These are phyloP conservation scores for Brachycybe producta DNA, from an alignment of 2,888 invertebrate genomes.

Conservation along the genomic window DNA sequence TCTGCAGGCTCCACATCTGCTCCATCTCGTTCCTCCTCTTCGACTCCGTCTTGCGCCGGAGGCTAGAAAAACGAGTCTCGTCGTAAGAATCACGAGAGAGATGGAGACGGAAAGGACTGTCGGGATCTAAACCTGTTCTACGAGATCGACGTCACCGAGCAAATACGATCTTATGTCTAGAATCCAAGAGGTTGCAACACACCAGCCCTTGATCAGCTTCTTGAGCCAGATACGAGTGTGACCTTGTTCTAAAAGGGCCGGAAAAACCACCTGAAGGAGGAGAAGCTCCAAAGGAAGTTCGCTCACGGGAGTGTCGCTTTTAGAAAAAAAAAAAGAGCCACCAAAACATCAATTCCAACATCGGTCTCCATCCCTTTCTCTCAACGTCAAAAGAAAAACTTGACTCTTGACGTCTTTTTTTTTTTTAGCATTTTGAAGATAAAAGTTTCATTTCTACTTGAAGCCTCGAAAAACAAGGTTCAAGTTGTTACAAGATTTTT, in stretches of 20 bases:
- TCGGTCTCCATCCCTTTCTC: too few relatives aligned
- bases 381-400: too few relatives aligned
- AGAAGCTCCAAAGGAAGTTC: conserved; percentile 87
- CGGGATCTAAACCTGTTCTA: conserved; percentile 18
- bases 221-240: conserved; percentile 92
- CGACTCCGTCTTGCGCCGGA: conserved; percentile 3
- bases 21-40: conserved; percentile 1
- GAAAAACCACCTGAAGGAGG: conserved; percentile 83
- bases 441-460: too few relatives aligned
- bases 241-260: conserved; percentile 88
- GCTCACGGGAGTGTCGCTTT: conserved; percentile 60
- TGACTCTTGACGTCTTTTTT: too few relatives aligned
- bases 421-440: too few relatives aligned
- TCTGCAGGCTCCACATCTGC: neutral
- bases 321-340: conserved; percentile 34
- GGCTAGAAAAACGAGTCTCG: neutral
- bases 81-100: neutral
- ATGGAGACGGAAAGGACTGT: too few relatives aligned
- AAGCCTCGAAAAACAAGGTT: too few relatives aligned
- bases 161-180: conserved; percentile 81
- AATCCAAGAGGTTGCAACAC: conserved; percentile 64
- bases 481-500: too few relatives aligned
- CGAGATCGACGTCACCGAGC: conserved; percentile 50
- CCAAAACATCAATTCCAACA: neutral
- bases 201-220: conserved; percentile 75